Percentiles rank a stretch among this genome's conserved stretches.
Conservation (phyloP, 2,113 vertebrate species). For the Myotis brandtii region DNA sequence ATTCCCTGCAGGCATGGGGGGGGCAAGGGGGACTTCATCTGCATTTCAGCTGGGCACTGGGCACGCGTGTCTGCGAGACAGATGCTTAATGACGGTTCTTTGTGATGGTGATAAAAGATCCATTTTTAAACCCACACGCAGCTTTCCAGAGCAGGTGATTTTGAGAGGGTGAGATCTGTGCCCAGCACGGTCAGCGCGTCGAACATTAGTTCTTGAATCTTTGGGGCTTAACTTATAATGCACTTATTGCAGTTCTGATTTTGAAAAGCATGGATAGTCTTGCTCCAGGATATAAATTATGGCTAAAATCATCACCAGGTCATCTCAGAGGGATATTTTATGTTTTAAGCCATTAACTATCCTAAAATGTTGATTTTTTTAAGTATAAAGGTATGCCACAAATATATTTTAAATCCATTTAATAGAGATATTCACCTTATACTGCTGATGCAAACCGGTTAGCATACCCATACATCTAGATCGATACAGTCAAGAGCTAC, state of each 20-base stretch:
- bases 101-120: constrained; percentile 49
- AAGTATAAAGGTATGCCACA: background rate
- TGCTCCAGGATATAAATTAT: background rate
- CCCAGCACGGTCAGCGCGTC: background rate
- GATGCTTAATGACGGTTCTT: constrained; percentile 74
- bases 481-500: background rate
- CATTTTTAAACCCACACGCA: background rate
- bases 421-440: background rate
- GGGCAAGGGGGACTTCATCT: constrained; percentile 24
- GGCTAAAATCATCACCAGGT: background rate
- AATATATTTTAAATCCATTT: background rate
- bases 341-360: background rate
- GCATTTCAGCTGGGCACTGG: constrained; percentile 19
- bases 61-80: constrained; percentile 13
- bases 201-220: background rate
- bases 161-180: background rate
- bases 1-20: constrained; percentile 15
- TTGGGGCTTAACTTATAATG: background rate
- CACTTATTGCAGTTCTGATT: background rate
- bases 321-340: background rate
- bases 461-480: background rate
- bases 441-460: background rate
- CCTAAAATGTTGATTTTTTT: background rate
- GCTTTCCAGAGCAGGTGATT: constrained; percentile 60
- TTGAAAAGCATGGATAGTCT: background rate